Conservation (phyloP, 92 coral and sea anemone genomes). For the Epizoanthus illoricatus region DNA sequence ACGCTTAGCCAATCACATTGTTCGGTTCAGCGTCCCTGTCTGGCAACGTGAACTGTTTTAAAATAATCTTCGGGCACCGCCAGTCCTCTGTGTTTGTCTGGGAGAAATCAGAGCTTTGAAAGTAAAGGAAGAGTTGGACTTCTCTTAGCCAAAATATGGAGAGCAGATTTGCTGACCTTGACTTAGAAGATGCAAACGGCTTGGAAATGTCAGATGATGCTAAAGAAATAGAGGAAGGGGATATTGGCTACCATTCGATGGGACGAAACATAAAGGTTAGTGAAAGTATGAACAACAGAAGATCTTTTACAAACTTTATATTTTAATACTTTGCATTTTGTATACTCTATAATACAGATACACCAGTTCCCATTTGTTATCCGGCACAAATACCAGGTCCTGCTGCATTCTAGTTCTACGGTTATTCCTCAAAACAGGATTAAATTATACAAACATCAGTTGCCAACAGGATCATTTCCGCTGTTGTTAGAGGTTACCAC, state of each 20-base stretch:
- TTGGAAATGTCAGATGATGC: slow-evolving; percentile 41
- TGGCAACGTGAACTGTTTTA: neutral
- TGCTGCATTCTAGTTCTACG: no score
- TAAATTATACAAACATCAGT: no score
- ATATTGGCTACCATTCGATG: slow-evolving; percentile 80
- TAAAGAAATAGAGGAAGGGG: slow-evolving; percentile 58
- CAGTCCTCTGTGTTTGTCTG: neutral
- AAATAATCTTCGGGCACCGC: neutral
- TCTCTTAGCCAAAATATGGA: slow-evolving; percentile 7
- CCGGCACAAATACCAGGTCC: no score
- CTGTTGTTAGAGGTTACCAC: no score
- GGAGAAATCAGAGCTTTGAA: neutral
- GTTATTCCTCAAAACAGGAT: no score
- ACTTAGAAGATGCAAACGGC: slow-evolving; percentile 58
- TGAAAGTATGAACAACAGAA: neutral
- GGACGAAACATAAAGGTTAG: slow-evolving; percentile 82
- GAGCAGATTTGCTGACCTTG: neutral
- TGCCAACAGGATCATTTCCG: no score
- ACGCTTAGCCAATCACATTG: slow-evolving; percentile 52
- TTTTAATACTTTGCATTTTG: neutral
- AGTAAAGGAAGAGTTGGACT: neutral
- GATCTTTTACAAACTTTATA: neutral
- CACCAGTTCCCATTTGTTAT: no score
- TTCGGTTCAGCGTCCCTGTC: slow-evolving; percentile 62
- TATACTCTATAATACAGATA: neutral